Evolutionary conservation across 2,113 vertebrate genomes (phyloP).

Genomic region (Carassius gibelio): DNA sequence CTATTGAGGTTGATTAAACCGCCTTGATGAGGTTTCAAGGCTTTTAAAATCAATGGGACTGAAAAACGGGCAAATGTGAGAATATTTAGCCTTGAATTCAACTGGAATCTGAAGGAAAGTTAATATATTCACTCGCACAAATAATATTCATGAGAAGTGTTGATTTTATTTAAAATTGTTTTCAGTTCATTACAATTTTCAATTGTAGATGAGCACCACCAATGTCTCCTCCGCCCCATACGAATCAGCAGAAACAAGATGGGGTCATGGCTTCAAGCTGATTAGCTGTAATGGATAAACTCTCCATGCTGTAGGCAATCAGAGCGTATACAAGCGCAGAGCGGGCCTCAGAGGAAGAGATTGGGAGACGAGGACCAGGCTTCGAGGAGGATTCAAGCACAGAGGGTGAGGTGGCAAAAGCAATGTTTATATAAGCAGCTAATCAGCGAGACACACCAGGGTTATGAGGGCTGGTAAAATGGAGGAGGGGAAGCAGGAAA

Average conservation of each 20-base stretch:
- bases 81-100: not conserved
- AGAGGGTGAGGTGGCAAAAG: constrained; percentile 20
- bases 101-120: not conserved
- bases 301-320: constrained; percentile 37
- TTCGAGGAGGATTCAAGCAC: constrained; percentile 18
- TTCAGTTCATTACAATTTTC: constrained; percentile 3
- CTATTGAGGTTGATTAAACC: constrained; percentile 6
- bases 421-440: constrained; percentile 35
- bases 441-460: constrained; percentile 33
- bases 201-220: not conserved
- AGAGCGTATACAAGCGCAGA: not conserved
- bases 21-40: not conserved
- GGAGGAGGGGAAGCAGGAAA: not conserved
- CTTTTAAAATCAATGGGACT: not conserved
- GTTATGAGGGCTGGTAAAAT: constrained; percentile 1
- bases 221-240: not conserved
- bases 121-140: not conserved
- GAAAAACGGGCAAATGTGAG: not conserved
- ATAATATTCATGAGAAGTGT: not conserved
- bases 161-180: not conserved
- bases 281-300: constrained; percentile 47
- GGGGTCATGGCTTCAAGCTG: constrained; percentile 24
- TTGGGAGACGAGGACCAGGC: not conserved
- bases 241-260: constrained; percentile 26
- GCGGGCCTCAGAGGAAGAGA: constrained; percentile 29